Percentiles rank a stretch among this genome's conserved stretches.
Evolutionary conservation across 2,797 vertebrate genomes (phyloP).

Genomic region (Potorous gilbertii): DNA sequence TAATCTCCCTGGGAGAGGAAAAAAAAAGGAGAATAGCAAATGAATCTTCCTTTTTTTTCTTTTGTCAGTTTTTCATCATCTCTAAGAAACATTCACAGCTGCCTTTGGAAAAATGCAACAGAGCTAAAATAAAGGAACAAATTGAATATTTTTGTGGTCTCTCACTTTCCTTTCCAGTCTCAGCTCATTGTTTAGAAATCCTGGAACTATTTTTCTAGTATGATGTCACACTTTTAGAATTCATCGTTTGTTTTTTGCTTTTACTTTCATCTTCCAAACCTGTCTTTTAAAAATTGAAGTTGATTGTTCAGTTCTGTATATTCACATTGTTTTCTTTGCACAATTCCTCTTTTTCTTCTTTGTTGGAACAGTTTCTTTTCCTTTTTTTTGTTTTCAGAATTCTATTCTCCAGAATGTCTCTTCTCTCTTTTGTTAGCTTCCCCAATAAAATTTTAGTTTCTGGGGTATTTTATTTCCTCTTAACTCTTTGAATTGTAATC

Average conservation of each 20-base stretch:
- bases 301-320: not conserved
- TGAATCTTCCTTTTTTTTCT: not conserved
- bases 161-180: not conserved
- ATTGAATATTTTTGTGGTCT: not conserved
- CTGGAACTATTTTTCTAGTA: not conserved
- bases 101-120: not conserved
- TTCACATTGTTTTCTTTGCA: not conserved
- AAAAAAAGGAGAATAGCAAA: not conserved
- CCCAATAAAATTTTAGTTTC: not conserved
- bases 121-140: not conserved
- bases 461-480: not conserved
- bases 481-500: not conserved
- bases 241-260: not conserved
- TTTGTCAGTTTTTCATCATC: not conserved
- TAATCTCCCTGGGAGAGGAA: not conserved
- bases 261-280: not conserved
- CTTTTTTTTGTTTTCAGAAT: not conserved
- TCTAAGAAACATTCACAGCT: not conserved
- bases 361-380: not conserved
- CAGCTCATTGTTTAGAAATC: not conserved
- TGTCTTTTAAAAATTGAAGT: not conserved
- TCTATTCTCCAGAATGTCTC: not conserved
- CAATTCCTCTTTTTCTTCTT: not conserved
- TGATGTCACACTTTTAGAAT: not conserved
- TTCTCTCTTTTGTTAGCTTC: not conserved